A percentile compares a stretch with the other conserved stretches of the same genome.
Evolutionary conservation across 2,888 invertebrate genomes (phyloP).

Genomic region (Caradrina clavipalpis): DNA sequence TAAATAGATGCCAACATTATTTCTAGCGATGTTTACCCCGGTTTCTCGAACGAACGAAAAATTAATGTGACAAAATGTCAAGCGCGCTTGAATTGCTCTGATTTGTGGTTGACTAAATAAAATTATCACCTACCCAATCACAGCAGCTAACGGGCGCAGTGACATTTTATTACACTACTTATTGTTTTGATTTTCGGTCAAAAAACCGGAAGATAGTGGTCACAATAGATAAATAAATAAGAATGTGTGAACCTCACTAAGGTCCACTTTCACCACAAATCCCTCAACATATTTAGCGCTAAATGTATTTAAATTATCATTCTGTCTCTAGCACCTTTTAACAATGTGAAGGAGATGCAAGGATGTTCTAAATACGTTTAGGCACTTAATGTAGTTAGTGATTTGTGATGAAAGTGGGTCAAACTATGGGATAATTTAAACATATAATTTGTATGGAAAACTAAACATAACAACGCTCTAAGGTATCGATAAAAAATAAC

Average conservation of each 20-base stretch:
- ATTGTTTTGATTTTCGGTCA: background rate
- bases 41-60: background rate
- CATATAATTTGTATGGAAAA: background rate
- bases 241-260: constrained; percentile 5
- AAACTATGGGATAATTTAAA: constrained; percentile 1
- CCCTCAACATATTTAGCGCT: too few species aligned
- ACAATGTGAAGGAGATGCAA: too few species aligned
- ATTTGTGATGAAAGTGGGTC: too few species aligned
- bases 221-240: constrained; percentile 1
- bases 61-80: background rate
- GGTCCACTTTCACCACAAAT: too few species aligned
- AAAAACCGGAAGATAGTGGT: background rate
- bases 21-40: constrained; percentile 24
- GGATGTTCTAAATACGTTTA: too few species aligned
- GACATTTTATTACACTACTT: background rate
- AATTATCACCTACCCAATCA: too few species aligned
- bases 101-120: too few species aligned
- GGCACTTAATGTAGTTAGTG: too few species aligned
- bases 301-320: too few species aligned
- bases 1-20: constrained; percentile 19
- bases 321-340: too few species aligned
- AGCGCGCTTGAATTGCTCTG: background rate
- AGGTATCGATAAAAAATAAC: constrained; percentile 18
- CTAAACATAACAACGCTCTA: constrained; percentile 9
- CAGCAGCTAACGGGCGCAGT: too few species aligned